Evolutionary conservation across 2,888 invertebrate genomes (phyloP).

Genomic region (Eurytoma adleriae): DNA sequence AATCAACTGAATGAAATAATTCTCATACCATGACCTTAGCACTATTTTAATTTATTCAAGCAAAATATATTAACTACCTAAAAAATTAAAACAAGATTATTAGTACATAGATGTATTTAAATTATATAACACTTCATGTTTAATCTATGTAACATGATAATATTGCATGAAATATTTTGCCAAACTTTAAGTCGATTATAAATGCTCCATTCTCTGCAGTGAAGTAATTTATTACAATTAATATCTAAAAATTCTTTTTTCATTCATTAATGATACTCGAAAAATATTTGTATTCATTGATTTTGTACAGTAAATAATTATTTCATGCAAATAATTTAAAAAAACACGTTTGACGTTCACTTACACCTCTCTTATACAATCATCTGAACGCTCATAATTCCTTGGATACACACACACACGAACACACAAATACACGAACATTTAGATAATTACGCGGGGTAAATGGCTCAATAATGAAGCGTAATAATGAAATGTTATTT

Average conservation of each 20-base stretch:
- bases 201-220: no score
- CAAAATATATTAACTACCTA: no score
- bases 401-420: not conserved
- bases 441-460: constrained; percentile 1
- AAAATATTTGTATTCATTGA: not conserved
- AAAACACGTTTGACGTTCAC: not conserved
- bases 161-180: constrained; percentile 5
- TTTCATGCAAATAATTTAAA: not conserved
- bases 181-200: no score
- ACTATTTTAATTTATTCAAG: no score
- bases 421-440: not conserved
- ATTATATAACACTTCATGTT: not conserved
- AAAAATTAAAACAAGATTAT: no score
- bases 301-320: not conserved
- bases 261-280: not conserved
- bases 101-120: not conserved
- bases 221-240: no score
- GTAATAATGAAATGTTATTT: no score
- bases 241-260: not conserved
- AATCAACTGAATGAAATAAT: constrained; percentile 11
- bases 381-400: constrained; percentile 17
- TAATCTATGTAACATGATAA: not conserved
- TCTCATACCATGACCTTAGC: not conserved
- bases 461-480: constrained; percentile 25
- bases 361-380: not conserved